A percentile compares a stretch with the other conserved stretches of the same genome.
phyloP scores from a whole-genome alignment of 2,888 invertebrate genomes.

The Diarsia rubi region DNA sequence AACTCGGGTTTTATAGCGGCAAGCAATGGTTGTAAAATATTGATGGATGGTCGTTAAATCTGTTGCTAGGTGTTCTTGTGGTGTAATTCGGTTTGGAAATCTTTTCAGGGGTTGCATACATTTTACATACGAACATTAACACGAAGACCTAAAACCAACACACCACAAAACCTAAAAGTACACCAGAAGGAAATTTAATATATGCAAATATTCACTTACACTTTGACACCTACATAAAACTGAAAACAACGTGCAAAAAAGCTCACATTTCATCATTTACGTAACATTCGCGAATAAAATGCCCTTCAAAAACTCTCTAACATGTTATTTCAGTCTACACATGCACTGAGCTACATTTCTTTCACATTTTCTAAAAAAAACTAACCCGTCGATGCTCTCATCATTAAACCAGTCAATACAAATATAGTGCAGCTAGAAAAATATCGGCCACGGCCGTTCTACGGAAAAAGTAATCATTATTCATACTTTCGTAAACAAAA shows the following conservation, averaged over 20 bases:
- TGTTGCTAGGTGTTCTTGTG: conserved; percentile 32
- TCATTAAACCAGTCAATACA: conserved; percentile 38
- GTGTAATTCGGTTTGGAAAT: not conserved
- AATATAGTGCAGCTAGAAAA: conserved; percentile 39
- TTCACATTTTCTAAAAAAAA: conserved; percentile 61
- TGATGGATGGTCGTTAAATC: conserved; percentile 40
- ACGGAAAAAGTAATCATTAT: conserved; percentile 17
- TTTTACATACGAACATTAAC: not conserved
- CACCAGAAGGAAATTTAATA: not conserved
- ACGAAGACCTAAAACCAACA: not conserved
- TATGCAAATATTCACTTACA: not conserved
- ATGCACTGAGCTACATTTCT: conserved; percentile 45
- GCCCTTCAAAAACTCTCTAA: conserved; percentile 61
- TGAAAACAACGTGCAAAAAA: not conserved
- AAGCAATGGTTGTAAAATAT: conserved; percentile 62
- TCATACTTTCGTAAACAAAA: conserved; percentile 29
- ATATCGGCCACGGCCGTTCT: conserved; percentile 44
- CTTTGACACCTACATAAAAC: not conserved
- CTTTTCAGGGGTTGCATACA: not conserved
- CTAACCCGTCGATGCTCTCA: conserved; percentile 43
- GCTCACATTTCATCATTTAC: conserved; percentile 40
- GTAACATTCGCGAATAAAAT: conserved; percentile 46
- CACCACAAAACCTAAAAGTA: not conserved
- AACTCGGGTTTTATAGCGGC: conserved; percentile 71
- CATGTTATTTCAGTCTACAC: conserved; percentile 53